Conservation (phyloP, 2,113 vertebrate genomes). For the Cisticola juncidis region DNA sequence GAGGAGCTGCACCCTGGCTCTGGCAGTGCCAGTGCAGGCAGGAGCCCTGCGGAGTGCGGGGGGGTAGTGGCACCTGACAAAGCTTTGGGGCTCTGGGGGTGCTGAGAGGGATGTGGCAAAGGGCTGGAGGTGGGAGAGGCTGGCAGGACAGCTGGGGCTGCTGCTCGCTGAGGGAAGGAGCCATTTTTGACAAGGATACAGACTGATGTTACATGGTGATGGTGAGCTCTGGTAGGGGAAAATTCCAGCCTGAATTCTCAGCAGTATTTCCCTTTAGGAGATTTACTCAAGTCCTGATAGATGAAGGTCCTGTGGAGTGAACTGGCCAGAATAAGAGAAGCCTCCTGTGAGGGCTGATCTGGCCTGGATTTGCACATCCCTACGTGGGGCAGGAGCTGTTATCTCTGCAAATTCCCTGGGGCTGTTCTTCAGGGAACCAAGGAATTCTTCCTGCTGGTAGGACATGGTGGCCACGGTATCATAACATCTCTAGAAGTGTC, state of each 20-base stretch:
- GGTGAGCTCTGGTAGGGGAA: not conserved
- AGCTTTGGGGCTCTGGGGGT: not conserved
- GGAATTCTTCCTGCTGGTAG: not conserved
- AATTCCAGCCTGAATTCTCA: not conserved
- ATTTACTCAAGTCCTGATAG: not conserved
- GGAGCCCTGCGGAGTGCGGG: not conserved
- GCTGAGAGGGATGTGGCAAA: not conserved
- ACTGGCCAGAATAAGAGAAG: not conserved
- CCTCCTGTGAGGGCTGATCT: not conserved
- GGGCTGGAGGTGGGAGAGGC: not conserved
- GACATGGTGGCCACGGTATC: not conserved
- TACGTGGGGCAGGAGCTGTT: rapidly evolving
- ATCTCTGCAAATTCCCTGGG: not conserved
- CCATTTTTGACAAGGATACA: not conserved
- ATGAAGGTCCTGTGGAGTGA: not conserved
- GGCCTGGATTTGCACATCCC: not conserved
- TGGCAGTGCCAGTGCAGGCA: not conserved
- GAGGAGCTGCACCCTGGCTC: not conserved
- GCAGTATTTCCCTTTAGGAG: not conserved
- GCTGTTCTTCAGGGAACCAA: not conserved
- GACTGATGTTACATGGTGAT: not conserved
- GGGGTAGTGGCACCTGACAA: not conserved
- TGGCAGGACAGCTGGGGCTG: not conserved
- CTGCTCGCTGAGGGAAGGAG: not conserved
- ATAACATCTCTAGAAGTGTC: not conserved